phyloP scores from a whole-genome alignment of 2,113 vertebrate species.

The Hemiprocne comata region DNA sequence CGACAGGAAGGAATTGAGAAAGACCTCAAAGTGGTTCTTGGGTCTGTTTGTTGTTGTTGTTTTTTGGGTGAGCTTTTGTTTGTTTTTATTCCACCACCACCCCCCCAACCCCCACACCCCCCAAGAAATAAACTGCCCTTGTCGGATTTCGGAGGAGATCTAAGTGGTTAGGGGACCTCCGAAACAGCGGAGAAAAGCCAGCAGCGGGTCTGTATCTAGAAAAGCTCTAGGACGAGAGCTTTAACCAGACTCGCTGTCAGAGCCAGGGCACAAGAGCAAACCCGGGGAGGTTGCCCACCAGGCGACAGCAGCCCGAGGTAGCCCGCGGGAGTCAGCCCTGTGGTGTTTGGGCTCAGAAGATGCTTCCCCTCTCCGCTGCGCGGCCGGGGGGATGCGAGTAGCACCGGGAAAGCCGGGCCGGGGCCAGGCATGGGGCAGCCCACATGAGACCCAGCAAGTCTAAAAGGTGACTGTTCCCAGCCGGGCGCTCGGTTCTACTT shows the following conservation, averaged over 20 bases:
- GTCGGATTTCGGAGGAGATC: background rate
- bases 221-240: background rate
- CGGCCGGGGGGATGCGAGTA: background rate
- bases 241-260: background rate
- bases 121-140: background rate
- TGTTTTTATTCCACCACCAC: too few species aligned
- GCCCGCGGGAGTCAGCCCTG: background rate
- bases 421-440: too few species aligned
- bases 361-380: fast-evolving
- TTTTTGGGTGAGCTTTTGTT: too few species aligned
- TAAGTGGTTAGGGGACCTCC: background rate
- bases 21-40: background rate
- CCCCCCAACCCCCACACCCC: too few species aligned
- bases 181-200: fast-evolving
- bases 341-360: fast-evolving
- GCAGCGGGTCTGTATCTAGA: background rate
- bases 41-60: background rate
- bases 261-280: background rate
- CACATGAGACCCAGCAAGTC: fast-evolving
- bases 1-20: background rate
- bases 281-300: background rate
- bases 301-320: background rate
- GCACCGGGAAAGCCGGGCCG: background rate
- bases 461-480: background rate
- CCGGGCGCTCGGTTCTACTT: fast-evolving